Conservation (phyloP, 2,113 vertebrate genomes). For the Tragelaphus strepsiceros region DNA sequence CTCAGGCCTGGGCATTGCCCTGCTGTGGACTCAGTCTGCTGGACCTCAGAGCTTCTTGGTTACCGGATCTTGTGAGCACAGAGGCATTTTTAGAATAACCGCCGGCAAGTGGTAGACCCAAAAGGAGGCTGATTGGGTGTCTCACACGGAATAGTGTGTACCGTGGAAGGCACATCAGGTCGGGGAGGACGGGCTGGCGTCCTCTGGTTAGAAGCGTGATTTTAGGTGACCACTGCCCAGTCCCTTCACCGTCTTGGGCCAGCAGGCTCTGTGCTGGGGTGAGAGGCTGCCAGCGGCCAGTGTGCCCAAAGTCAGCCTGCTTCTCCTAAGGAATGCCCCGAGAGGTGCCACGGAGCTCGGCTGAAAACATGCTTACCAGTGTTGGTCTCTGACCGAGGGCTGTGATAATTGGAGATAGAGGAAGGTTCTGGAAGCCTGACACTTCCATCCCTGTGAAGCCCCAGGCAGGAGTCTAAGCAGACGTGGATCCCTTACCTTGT, state of each 20-base stretch:
- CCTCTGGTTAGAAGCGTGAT: not conserved
- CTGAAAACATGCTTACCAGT: not conserved
- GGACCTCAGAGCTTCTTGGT: accelerated
- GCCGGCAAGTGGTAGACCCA: not conserved
- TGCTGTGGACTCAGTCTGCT: too few relatives aligned
- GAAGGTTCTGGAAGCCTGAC: not conserved
- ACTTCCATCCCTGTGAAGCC: too few relatives aligned
- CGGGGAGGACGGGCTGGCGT: not conserved
- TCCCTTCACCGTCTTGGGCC: not conserved
- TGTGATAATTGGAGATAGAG: not conserved
- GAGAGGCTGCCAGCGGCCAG: not conserved
- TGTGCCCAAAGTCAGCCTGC: not conserved
- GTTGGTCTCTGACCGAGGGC: not conserved
- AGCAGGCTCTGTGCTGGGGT: accelerated
- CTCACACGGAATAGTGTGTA: accelerated
- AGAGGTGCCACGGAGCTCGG: not conserved
- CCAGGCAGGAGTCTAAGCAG: accelerated
- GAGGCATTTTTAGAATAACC: not conserved
- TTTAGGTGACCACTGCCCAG: not conserved
- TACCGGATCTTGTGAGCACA: not conserved
- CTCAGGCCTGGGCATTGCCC: not conserved
- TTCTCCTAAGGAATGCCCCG: not conserved
- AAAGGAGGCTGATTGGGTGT: not conserved
- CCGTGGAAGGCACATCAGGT: not conserved
- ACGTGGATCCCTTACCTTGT: not conserved